These are phyloP conservation scores for Catagonus wagneri DNA, from an alignment of 2,113 vertebrate species.

Conservation along the genomic window DNA sequence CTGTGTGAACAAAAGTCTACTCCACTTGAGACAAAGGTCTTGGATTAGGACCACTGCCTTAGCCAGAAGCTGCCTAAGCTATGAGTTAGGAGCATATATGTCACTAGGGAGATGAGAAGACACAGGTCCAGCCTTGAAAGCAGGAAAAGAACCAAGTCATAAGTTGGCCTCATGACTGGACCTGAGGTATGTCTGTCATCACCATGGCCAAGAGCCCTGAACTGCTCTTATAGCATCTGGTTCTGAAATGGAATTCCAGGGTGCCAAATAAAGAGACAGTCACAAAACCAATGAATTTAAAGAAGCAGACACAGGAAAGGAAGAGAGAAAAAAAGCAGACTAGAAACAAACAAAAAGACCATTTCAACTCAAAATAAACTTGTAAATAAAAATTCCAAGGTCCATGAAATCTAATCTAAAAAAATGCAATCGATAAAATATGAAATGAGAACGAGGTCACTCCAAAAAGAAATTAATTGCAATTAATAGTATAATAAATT, in stretches of 20 bases:
- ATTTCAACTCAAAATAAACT: constrained; percentile 53
- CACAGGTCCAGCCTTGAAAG: background rate
- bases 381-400: constrained; percentile 40
- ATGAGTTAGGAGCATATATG: background rate
- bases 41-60: background rate
- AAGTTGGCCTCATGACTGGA: background rate
- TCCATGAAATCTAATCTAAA: background rate
- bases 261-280: background rate
- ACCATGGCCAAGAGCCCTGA: background rate
- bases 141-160: background rate
- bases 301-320: background rate
- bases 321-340: background rate
- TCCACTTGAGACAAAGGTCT: background rate
- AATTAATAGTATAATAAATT: constrained; percentile 14
- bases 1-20: background rate
- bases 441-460: constrained; percentile 20
- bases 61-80: background rate
- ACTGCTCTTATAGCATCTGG: background rate
- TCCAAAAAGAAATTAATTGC: constrained; percentile 61
- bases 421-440: constrained; percentile 21
- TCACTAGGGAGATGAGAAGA: background rate
- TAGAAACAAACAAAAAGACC: background rate
- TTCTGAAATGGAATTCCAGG: constrained; percentile 10
- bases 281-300: background rate
- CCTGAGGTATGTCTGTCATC: background rate